Percentiles rank a stretch among this genome's conserved stretches.
These are phyloP conservation scores for Nesospiza acunhae DNA, from an alignment of 2,113 vertebrate species.

Conservation along the genomic window DNA sequence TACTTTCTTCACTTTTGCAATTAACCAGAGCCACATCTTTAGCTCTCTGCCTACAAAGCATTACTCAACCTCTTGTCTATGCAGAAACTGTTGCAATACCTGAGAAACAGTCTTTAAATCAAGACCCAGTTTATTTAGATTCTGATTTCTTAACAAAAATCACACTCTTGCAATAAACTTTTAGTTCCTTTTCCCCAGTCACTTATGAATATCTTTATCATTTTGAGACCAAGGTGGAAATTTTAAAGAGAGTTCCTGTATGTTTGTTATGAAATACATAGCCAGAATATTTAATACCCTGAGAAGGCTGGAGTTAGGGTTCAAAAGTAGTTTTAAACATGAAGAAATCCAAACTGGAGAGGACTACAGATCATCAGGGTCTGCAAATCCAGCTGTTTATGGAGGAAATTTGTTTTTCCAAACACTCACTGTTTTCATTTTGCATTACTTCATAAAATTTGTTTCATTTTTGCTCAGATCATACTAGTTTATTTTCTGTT, in stretches of 20 bases:
- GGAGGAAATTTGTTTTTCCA: background rate
- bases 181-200: background rate
- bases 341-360: background rate
- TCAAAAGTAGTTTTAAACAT: background rate
- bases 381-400: background rate
- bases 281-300: background rate
- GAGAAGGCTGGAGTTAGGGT: background rate
- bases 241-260: background rate
- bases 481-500: background rate
- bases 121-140: background rate
- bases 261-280: background rate
- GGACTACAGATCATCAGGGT: background rate
- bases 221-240: background rate
- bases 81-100: background rate
- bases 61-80: background rate
- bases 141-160: background rate
- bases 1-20: background rate
- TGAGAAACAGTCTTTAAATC: background rate
- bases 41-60: background rate
- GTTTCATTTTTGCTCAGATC: background rate
- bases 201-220: background rate
- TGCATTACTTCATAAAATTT: background rate
- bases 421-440: background rate
- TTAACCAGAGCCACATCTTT: background rate
- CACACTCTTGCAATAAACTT: background rate